Evolutionary conservation across 2,888 invertebrate species (phyloP).

Genomic region (Ypsolopha sequella): DNA sequence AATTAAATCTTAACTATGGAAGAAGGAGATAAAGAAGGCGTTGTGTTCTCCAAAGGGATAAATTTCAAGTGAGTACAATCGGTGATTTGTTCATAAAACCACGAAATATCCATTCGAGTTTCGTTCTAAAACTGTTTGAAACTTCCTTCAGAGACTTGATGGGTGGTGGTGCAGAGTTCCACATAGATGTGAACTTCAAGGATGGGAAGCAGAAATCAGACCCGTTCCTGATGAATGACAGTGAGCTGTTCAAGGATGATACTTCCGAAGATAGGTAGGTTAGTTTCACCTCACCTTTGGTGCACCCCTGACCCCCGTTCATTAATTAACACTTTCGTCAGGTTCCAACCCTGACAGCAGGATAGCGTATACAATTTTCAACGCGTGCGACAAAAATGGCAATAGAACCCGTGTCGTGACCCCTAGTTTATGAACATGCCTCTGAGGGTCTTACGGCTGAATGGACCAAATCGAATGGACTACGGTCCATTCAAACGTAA

Average conservation of each 20-base stretch:
- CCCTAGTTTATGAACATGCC: too few species aligned
- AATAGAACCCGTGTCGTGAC: too few species aligned
- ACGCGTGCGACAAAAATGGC: too few species aligned
- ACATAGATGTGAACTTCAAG: conserved; percentile 45
- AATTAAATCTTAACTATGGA: conserved; percentile 26
- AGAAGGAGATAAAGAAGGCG: conserved; percentile 31
- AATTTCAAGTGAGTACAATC: conserved; percentile 33
- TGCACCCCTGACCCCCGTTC: too few species aligned
- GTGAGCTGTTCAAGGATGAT: conserved; percentile 27
- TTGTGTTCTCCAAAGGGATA: conserved; percentile 43
- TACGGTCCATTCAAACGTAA: too few species aligned
- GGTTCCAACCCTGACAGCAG: too few species aligned
- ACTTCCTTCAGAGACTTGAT: conserved; percentile 29
- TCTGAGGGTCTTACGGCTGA: too few species aligned
- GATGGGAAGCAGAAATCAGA: conserved; percentile 18
- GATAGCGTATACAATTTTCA: too few species aligned
- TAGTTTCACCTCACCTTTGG: background rate
- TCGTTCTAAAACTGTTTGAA: background rate
- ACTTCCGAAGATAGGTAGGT: conserved; percentile 23
- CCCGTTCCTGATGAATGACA: conserved; percentile 23
- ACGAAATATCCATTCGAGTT: background rate
- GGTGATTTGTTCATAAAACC: background rate
- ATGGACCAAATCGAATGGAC: too few species aligned
- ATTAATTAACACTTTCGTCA: too few species aligned
- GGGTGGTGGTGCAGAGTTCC: conserved; percentile 31